Evolutionary conservation across 1,140 invertebrate genomes (phyloP).

Genomic region (Ditylenchus dipsaci): DNA sequence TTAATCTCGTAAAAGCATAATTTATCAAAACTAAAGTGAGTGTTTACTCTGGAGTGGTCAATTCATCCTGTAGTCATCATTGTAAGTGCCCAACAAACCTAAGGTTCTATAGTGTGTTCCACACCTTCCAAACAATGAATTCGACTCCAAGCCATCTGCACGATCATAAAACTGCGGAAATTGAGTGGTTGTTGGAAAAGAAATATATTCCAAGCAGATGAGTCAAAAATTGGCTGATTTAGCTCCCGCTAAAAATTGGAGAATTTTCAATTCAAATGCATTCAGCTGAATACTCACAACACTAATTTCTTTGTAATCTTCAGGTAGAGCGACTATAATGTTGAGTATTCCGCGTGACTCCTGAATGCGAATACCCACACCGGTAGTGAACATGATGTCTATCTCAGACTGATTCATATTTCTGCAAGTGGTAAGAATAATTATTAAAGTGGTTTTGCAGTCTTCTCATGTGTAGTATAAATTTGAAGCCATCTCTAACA

Average conservation of each 20-base stretch:
- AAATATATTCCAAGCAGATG: slow-evolving; percentile 1
- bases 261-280: not conserved
- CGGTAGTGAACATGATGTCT: slow-evolving; percentile 86
- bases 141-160: not conserved
- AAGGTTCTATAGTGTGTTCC: slow-evolving; percentile 62
- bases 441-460: no score
- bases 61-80: slow-evolving; percentile 77
- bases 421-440: slow-evolving; percentile 51
- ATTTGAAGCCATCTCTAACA: no score
- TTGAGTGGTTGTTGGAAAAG: slow-evolving; percentile 10
- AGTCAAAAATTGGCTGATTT: not conserved
- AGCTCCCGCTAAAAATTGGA: slow-evolving; percentile 45
- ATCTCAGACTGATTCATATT: slow-evolving; percentile 88
- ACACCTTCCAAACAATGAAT: slow-evolving; percentile 10
- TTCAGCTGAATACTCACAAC: slow-evolving; percentile 7
- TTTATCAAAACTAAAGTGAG: no score
- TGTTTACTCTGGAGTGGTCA: slow-evolving; percentile 68
- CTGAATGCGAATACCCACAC: slow-evolving; percentile 82
- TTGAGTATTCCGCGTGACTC: slow-evolving; percentile 82
- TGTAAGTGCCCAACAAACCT: slow-evolving; percentile 86
- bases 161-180: slow-evolving; percentile 9
- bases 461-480: no score
- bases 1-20: no score
- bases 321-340: slow-evolving; percentile 77
- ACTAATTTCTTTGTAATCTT: slow-evolving; percentile 64